phyloP scores from a whole-genome alignment of 2,888 invertebrate genomes.

The Panzeria rudis region DNA sequence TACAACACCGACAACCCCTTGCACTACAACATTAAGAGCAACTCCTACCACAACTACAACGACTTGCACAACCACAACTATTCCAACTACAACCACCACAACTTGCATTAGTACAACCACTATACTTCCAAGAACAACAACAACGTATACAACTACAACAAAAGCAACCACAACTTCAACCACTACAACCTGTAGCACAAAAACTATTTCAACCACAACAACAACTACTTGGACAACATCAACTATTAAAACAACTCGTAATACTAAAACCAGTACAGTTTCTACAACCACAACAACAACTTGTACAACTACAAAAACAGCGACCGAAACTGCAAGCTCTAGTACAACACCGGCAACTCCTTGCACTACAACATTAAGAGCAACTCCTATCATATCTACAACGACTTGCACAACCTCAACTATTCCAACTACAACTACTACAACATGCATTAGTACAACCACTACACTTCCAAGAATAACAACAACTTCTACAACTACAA shows the following conservation, averaged over 20 bases:
- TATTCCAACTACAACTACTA: constrained; percentile 20
- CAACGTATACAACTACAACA: constrained; percentile 9
- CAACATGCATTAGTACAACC: neutral
- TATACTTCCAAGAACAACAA: neutral
- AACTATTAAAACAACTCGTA: constrained; percentile 18
- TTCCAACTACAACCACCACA: constrained; percentile 18
- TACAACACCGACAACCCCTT: neutral
- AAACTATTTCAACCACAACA: constrained; percentile 10
- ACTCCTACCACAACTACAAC: constrained; percentile 9
- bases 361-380: constrained; percentile 3
- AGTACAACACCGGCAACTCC: constrained; percentile 3
- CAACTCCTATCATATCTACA: constrained; percentile 8
- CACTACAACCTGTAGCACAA: neutral
- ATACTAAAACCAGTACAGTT: constrained; percentile 47
- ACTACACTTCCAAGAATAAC: neutral
- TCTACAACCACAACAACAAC: constrained; percentile 20
- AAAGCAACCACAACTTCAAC: neutral
- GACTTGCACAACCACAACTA: neutral
- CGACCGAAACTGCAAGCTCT: neutral
- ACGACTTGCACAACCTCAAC: constrained; percentile 1
- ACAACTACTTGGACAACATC: neutral
- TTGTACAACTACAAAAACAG: constrained; percentile 11
- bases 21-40: constrained; percentile 6
- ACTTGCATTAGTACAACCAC: neutral
- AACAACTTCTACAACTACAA: constrained; percentile 10